Conservation (phyloP, 2,888 invertebrate species). For the Lithophane leautieri region DNA sequence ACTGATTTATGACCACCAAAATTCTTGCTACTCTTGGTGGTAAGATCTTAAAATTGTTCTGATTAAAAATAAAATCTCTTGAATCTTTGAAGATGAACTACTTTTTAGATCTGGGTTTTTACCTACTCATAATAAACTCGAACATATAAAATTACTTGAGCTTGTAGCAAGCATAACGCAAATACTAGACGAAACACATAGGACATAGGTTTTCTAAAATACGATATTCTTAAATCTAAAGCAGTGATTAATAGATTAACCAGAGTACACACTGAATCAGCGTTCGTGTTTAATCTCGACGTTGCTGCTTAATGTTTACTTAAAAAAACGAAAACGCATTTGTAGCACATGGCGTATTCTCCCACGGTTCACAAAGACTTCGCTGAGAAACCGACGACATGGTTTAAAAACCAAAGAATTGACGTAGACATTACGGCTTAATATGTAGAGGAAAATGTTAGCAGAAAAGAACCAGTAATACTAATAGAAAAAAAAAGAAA, state of each 20-base stretch:
- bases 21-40: slow-evolving; percentile 17
- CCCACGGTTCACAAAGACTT: slow-evolving; percentile 71
- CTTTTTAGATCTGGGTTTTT: not conserved
- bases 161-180: not conserved
- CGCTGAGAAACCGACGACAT: slow-evolving; percentile 67
- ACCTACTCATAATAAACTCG: not conserved
- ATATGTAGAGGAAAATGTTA: slow-evolving; percentile 8
- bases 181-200: not conserved
- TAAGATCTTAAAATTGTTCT: not conserved
- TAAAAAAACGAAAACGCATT: slow-evolving; percentile 57
- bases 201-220: not conserved
- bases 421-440: slow-evolving; percentile 36
- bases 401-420: slow-evolving; percentile 64
- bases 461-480: not conserved
- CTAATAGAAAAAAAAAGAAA: not conserved
- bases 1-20: slow-evolving; percentile 16
- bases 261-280: slow-evolving; percentile 38
- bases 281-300: slow-evolving; percentile 54
- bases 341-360: slow-evolving; percentile 64
- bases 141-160: not conserved
- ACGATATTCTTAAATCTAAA: slow-evolving; percentile 1
- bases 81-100: slow-evolving; percentile 2
- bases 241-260: slow-evolving; percentile 40
- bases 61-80: slow-evolving; percentile 17
- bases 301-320: slow-evolving; percentile 41